These are phyloP conservation scores for Clanis bilineata DNA, from an alignment of 2,888 invertebrate species.

Conservation along the genomic window DNA sequence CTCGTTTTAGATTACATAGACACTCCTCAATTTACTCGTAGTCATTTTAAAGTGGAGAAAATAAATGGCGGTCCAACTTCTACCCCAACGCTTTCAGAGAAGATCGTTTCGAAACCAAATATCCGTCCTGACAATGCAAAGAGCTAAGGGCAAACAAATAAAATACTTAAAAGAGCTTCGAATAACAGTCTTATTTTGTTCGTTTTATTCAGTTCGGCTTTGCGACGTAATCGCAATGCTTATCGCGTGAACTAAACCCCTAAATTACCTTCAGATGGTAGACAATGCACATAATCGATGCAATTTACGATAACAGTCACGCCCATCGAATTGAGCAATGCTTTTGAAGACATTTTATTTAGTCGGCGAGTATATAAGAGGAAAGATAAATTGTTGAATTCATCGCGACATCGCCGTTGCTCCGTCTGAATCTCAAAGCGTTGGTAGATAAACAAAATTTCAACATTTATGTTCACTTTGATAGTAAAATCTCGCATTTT, in stretches of 20 bases:
- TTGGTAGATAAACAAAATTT: slow-evolving; percentile 31
- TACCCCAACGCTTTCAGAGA: neutral
- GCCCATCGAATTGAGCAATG: neutral
- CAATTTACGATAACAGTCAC: neutral
- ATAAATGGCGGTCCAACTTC: neutral
- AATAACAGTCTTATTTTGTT: neutral
- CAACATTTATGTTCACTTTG: slow-evolving; percentile 29
- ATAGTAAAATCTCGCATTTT: slow-evolving; percentile 28
- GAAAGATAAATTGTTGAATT: slow-evolving; percentile 29
- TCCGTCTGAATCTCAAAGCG: slow-evolving; percentile 26
- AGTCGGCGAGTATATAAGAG: neutral
- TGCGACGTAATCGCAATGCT: neutral
- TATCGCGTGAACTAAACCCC: neutral
- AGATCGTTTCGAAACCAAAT: neutral
- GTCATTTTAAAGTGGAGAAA: neutral
- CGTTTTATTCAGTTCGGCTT: neutral
- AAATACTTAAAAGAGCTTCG: neutral
- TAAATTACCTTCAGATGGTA: neutral
- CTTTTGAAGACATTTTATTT: neutral
- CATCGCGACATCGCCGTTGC: slow-evolving; percentile 21
- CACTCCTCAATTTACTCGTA: neutral
- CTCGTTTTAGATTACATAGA: no score
- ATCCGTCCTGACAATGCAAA: neutral
- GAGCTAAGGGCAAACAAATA: neutral
- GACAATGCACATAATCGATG: neutral